Evolutionary conservation across 2,888 invertebrate genomes (phyloP), one percentile per base, ranked within the genome.

Genomic region (Notodonta ziczac): DNA sequence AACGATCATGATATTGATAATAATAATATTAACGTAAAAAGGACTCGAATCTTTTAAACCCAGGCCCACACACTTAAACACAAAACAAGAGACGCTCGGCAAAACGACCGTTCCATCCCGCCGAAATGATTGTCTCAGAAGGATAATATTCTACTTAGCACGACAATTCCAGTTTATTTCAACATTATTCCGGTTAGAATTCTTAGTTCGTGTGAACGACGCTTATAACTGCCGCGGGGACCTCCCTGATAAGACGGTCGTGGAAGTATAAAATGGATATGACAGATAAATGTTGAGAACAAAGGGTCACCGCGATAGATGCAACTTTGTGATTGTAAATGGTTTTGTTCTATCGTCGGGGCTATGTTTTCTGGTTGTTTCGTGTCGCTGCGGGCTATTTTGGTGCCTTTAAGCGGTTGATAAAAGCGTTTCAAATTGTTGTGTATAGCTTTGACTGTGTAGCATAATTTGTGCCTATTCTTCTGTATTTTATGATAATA

Each of bases 131-230:
- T 55, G 63, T 63, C 60, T 63, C 63, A 60, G 52, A 63, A 14
- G 66, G 66, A 67, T 67, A 67, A 67, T 67, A 60, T 67, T 62
- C 56, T 58, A 62, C 66, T 67, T 62, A 63, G 55, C 56, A 42
- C 44, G 63, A 62, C 66, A 60, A 64, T 67, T 67, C 60, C 61
- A 54, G 62, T 62, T 63, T 60, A 67, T 64, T 62, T 59, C 62
- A 32, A 59, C 57, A 66, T 66, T 66, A 63, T 66, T 59, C 61
- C 24, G 44, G 40, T 44, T 44, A 44, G 56, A 24, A 56, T 44
- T 56, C 56, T 56, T 56, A 42, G 16, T 56, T 42, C 44, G 56
- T 56, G 56, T 56, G 44, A 54, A 54, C 54, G 54, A 8, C 56
- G 40, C 56, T 56, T 56, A 24, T 56, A 56, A 54, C 32, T 7